Percentiles rank a stretch among this genome's conserved stretches.
phyloP scores from a whole-genome alignment of 2,888 invertebrate species.

The Andrena flavipes region DNA sequence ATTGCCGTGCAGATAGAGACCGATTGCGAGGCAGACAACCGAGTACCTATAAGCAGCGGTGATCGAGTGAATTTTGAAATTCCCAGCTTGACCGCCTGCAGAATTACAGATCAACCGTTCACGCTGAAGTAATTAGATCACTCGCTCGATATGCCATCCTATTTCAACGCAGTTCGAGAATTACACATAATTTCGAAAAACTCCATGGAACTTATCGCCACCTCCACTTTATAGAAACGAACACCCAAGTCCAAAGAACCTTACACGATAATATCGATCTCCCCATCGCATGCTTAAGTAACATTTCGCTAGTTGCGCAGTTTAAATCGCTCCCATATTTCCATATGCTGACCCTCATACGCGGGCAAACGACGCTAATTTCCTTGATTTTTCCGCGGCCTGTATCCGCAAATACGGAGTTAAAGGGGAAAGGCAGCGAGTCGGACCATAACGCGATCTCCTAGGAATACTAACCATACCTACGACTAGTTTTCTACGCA shows the following conservation, averaged over 20 bases:
- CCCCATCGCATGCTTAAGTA: conserved; percentile 16
- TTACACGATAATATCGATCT: conserved; percentile 9
- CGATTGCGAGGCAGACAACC: conserved; percentile 39
- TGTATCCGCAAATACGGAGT: neutral
- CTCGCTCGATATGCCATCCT: neutral
- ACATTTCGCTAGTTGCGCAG: neutral
- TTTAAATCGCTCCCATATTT: neutral
- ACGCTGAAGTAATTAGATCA: neutral
- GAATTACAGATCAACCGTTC: neutral
- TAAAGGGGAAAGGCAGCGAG: conserved; percentile 2
- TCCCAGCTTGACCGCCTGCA: neutral
- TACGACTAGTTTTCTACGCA: conserved; percentile 60
- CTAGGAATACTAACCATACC: conserved; percentile 50
- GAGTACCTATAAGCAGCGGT: conserved; percentile 12
- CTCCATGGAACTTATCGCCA: neutral
- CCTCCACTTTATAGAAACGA: neutral
- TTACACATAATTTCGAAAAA: too few species aligned
- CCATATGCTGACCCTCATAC: neutral
- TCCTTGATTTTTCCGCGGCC: neutral
- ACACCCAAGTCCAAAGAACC: neutral
- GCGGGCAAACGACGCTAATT: neutral
- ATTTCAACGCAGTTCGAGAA: neutral
- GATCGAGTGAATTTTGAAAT: conserved; percentile 5
- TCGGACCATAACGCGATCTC: conserved; percentile 22
- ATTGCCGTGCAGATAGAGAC: conserved; percentile 45